phyloP scores from a whole-genome alignment of 1,140 invertebrate species.

The Parasteatoda tepidariorum region DNA sequence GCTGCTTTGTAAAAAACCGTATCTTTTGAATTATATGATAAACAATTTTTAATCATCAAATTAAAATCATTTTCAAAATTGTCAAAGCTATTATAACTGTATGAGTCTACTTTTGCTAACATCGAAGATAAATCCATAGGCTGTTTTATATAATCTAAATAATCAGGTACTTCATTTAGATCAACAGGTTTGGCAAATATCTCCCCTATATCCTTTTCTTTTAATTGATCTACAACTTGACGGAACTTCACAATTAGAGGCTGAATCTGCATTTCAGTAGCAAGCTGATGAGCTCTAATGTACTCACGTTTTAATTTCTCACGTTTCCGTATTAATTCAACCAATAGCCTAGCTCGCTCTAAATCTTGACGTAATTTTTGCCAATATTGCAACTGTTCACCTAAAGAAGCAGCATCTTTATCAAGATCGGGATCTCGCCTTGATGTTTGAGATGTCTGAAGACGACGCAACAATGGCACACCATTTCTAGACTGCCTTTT shows the following conservation, averaged over 20 bases:
- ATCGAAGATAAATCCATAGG: slow-evolving; percentile 98
- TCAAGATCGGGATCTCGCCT: slow-evolving; percentile 62
- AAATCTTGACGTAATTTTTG: slow-evolving; percentile 93
- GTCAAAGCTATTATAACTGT: slow-evolving; percentile 81
- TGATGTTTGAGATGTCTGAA: slow-evolving; percentile 76
- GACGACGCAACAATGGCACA: slow-evolving; percentile 88
- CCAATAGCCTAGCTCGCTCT: slow-evolving; percentile 90
- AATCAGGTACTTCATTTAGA: slow-evolving; percentile 90
- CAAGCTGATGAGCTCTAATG: slow-evolving; percentile 80
- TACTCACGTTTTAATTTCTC: slow-evolving; percentile 87
- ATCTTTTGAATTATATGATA: slow-evolving; percentile 94
- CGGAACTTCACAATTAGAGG: slow-evolving; percentile 83
- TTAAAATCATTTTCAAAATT: slow-evolving; percentile 90
- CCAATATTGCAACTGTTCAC: slow-evolving; percentile 93
- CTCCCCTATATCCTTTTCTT: slow-evolving; percentile 83
- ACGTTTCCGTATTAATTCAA: slow-evolving; percentile 93
- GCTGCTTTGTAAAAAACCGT: slow-evolving; percentile 85
- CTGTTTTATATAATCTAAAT: slow-evolving; percentile 88
- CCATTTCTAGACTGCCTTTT: slow-evolving; percentile 96
- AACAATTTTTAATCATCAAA: slow-evolving; percentile 94
- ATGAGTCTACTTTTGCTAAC: slow-evolving; percentile 80
- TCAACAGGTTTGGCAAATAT: slow-evolving; percentile 95
- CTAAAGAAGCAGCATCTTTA: slow-evolving; percentile 69
- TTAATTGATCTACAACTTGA: slow-evolving; percentile 78
- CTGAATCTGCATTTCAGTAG: slow-evolving; percentile 78